Evolutionary conservation across 2,797 vertebrate species (phyloP), one percentile per base, ranked within the genome.

Genomic region (Garrulus glandarius): DNA sequence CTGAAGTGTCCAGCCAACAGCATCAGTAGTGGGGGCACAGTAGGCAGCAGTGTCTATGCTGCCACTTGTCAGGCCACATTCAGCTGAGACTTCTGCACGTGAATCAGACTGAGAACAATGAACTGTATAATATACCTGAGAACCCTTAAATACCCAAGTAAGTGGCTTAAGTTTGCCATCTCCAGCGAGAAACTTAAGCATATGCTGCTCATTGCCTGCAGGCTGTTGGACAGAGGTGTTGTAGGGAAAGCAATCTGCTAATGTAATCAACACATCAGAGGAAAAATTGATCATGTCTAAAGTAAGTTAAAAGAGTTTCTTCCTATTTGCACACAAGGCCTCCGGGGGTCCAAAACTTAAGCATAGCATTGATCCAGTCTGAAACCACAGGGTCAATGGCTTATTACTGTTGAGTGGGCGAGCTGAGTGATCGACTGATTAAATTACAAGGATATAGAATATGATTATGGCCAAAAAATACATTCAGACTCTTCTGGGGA

Each of bases 1-100:
- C 97, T 98, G 68, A 98, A 98, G 90, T 98, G 97, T 80, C 97
- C 98, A 0, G 95, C 97, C 95, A 98, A 97, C 95, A 98, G 98
- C 91, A 96, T 98, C 92, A 98, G 98, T 74, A 98, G 98, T 0
- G 98, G 97, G 61, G 97, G 93, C 85, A 98, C 97, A 0, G 93
- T 97, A 64, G 98, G 98, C 65, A 98, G 98, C 87, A 98, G 98
- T 6, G 87, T 98, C 79, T 98, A 98, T 0, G 69, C 96, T 23
- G 97, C 97, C 71, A 97, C 97, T 74, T 97, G 97, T 93, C 98
- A 98, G 80, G 95, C 94, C 68, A 96, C 97, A 10, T 97, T 96
- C 95, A 98, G 97, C 97, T 98, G 91, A 97, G 84, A 53, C 55
- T 91, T 91, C 83, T 92, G 41, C 60, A 76, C 69, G 37, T 76